Evolutionary conservation across 2,113 vertebrate genomes (phyloP), one percentile per base, ranked within the genome.

Genomic region (Maccullochella peelii): DNA sequence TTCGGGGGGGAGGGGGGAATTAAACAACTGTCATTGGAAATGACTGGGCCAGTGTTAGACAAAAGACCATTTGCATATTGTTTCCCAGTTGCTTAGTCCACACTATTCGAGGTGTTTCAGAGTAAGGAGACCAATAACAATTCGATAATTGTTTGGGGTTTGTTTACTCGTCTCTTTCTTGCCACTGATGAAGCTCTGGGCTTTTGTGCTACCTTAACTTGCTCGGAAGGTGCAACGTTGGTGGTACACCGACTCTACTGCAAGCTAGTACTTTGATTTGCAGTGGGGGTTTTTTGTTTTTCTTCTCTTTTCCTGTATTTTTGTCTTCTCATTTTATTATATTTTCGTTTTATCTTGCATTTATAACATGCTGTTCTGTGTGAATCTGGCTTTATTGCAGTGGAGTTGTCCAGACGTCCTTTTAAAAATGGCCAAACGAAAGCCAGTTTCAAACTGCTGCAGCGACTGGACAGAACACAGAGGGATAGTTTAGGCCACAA

Each of bases 91-190:
- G 82, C 81, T 83, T 76, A 63, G 21, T 54, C 66, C 25, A 25
- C 84, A 65, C 30, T 73, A 58, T 79, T 65, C 20, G 21, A 9
- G 33, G 49, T 23, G 66, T 54, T 63, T 36, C 62, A 14, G 61
- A 65, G 25, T 33, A 68, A 63, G 27, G 33, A 73, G 50, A 23
- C 59, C 50, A 78, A 73, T 52, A 55, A 69, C 40, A 63, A 21
- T 78, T 33, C 9, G 11, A 50, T 83, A 76, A 88, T 85, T 89
- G 83, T 82, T 88, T 50, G n/a, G 68, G 23, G 71, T 69, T 90
- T 87, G 79, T 80, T 89, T 77, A 38, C 21, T 4, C 6, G 12
- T 54, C 67, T 69, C 25, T 58, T 61, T 75, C 27, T 69, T 44
- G 1, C 66, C 25, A 36, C 10, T 77, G 76, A 61, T 73, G 55